Evolutionary conservation across 2,113 vertebrate species (phyloP).

Genomic region (Sminthopsis crassicaudata): DNA sequence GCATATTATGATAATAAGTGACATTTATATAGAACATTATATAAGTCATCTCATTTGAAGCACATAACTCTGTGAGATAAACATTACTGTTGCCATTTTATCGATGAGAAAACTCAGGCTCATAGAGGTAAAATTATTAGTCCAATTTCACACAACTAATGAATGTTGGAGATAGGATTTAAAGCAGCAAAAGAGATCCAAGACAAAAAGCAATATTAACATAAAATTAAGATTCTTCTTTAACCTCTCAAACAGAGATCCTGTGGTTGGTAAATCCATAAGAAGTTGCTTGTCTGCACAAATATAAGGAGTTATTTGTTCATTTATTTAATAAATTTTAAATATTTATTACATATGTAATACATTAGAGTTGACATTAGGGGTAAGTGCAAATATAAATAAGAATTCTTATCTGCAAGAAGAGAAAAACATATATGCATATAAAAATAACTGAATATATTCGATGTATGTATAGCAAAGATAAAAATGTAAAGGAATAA

Average conservation of each 20-base stretch:
- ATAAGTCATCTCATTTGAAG: neutral
- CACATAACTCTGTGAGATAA: neutral
- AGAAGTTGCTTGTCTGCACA: neutral
- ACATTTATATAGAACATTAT: neutral
- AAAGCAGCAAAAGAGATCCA: neutral
- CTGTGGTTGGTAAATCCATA: neutral
- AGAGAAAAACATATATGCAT: too few species aligned
- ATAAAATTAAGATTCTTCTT: neutral
- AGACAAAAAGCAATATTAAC: neutral
- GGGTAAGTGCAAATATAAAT: neutral
- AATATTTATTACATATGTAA: neutral
- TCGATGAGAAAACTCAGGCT: slow-evolving; percentile 22
- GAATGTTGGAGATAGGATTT: neutral
- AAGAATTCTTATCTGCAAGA: neutral
- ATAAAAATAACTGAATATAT: too few species aligned
- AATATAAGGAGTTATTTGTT: neutral
- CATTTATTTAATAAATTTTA: neutral
- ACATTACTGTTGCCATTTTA: slow-evolving; percentile 3
- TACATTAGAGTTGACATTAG: neutral
- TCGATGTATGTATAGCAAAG: too few species aligned
- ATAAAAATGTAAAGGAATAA: too few species aligned
- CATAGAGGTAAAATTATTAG: slow-evolving; percentile 1
- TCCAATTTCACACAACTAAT: neutral
- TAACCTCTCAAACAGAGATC: neutral
- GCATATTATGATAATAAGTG: neutral